Evolutionary conservation across 2,888 invertebrate genomes (phyloP), one percentile per base, ranked within the genome.

Genomic region (Drosophila stalkeri): DNA sequence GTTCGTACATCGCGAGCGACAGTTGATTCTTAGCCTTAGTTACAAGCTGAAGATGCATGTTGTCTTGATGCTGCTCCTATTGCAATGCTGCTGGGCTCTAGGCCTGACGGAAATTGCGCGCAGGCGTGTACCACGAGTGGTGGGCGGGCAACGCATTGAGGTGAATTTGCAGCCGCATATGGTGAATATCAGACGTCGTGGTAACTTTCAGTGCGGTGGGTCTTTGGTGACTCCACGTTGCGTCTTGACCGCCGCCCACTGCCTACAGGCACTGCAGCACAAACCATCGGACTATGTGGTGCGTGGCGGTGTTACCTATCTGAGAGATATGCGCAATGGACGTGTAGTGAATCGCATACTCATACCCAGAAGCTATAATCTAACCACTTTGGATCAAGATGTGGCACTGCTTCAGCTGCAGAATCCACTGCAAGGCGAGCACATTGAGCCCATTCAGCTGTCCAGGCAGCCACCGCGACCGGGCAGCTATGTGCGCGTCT

Each of bases 231-330:
- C 84, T 5, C 71, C 84, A 0, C 82, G 76, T 16, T 92, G 92
- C 61, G 86, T 92, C 12, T 56, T 92, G 3, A 92, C 92, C 2
- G 92, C 92, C 8, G 92, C 90, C 2, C 92, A 92, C 60, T 92
- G 92, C 63, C 54, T 88, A 4, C 63, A 76, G 11, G 52, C 81
- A 4, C 49, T 77, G 4, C 35, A 51, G 5, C 61, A 77, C 8
- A 8, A 61, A 1, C 68, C 82, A 0, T 46, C 65, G 27, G 81
- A 90, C 16, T 86, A 91, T 18, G 72, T 72, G 23, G 82, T 92
- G 6, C 90, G 89, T 4, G 91, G 80, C 2, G 92, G 92, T 0
- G 87, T 87, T 2, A 88, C 86, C 5, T 85, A 71, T 56, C 31
- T 92, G 5, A 68, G 62, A 14, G 91, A 92, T 20, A 72, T 59